phyloP scores from a whole-genome alignment of 1,140 invertebrate species.

The Cyclargus thomasi region DNA sequence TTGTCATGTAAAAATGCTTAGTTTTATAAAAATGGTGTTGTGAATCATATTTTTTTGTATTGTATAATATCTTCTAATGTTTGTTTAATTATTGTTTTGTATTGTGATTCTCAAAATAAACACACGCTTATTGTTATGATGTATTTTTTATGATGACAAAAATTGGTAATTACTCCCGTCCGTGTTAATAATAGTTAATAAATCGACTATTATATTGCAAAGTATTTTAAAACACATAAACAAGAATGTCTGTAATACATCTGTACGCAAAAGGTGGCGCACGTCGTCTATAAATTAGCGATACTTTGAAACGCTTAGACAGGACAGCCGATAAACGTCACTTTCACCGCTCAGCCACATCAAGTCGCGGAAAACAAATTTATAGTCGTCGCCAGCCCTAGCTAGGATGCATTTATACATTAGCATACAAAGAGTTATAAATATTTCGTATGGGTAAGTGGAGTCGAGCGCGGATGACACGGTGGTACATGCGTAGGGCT shows the following conservation, averaged over 20 bases:
- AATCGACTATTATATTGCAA: too few relatives aligned
- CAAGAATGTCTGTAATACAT: background rate
- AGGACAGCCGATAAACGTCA: conserved; percentile 9
- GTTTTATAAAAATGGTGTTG: too few relatives aligned
- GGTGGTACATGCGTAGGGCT: background rate
- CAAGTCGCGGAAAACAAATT: conserved; percentile 7
- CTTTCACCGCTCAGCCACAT: conserved; percentile 3
- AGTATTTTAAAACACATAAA: background rate
- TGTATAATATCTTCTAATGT: too few relatives aligned
- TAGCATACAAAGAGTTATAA: conserved; percentile 15
- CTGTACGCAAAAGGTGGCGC: background rate
- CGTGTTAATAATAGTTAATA: too few relatives aligned
- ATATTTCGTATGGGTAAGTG: conserved; percentile 15
- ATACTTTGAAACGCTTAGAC: conserved; percentile 1
- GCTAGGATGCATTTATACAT: conserved; percentile 7
- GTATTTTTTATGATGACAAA: too few relatives aligned
- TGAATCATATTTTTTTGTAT: too few relatives aligned
- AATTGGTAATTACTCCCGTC: too few relatives aligned
- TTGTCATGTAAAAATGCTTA: too few relatives aligned
- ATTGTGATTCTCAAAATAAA: too few relatives aligned
- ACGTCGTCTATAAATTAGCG: conserved; percentile 7
- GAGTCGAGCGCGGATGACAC: conserved; percentile 8
- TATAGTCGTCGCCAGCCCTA: conserved; percentile 10
- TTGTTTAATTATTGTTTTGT: too few relatives aligned
- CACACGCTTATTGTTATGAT: too few relatives aligned